A percentile compares a stretch with the other conserved stretches of the same genome.
phyloP scores from a whole-genome alignment of 1,140 invertebrate species.

The Meteorus sp. region DNA sequence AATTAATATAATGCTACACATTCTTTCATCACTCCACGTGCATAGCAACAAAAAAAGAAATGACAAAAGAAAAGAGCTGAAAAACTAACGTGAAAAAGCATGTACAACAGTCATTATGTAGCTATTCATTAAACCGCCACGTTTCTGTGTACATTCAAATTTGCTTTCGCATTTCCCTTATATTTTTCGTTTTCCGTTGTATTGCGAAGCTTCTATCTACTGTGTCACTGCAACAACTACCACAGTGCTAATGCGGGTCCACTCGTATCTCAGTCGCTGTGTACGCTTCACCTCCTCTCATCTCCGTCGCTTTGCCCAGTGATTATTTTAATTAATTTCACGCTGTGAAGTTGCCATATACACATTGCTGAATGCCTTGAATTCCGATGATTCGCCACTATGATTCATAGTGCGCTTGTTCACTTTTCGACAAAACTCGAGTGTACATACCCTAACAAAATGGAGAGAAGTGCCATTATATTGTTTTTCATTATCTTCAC shows the following conservation, averaged over 20 bases:
- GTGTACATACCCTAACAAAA: neutral
- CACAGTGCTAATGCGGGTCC: neutral
- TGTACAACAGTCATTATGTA: slow-evolving; percentile 7
- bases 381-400: slow-evolving; percentile 18
- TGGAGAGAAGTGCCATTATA: neutral
- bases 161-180: slow-evolving; percentile 26
- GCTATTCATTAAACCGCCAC: slow-evolving; percentile 24
- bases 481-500: neutral
- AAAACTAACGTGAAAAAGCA: slow-evolving; percentile 2
- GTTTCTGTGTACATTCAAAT: slow-evolving; percentile 11
- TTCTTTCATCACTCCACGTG: neutral
- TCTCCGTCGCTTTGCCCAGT: slow-evolving; percentile 23
- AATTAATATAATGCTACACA: no score
- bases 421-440: slow-evolving; percentile 1
- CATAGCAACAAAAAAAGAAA: neutral
- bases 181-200: neutral
- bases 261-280: slow-evolving; percentile 5
- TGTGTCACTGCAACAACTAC: neutral
- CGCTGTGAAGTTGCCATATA: slow-evolving; percentile 8
- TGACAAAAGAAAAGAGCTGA: neutral
- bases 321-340: slow-evolving; percentile 29
- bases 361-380: slow-evolving; percentile 8
- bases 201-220: neutral
- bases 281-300: slow-evolving; percentile 9
- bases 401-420: slow-evolving; percentile 11